Evolutionary conservation across 2,797 vertebrate genomes (phyloP).

Genomic region (Anomalospiza imberbis): DNA sequence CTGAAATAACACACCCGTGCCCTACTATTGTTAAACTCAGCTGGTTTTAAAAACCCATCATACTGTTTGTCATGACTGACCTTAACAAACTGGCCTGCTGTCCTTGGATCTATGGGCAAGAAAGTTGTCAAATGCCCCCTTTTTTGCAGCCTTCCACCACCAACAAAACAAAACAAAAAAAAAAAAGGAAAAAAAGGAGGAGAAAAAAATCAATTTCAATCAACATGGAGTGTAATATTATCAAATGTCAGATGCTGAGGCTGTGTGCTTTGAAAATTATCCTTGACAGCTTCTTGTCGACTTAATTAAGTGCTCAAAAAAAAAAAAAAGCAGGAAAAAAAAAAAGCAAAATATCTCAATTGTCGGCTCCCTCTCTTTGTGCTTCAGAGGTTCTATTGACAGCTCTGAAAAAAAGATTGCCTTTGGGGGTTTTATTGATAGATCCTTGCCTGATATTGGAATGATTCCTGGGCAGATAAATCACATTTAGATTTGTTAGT

Average conservation of each 20-base stretch:
- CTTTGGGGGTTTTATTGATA: conserved; percentile 94
- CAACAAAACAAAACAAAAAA: background rate
- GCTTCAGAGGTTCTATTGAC: conserved; percentile 92
- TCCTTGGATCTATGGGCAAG: conserved; percentile 89
- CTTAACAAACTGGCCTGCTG: conserved; percentile 73
- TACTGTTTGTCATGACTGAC: conserved; percentile 81
- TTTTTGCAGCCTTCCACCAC: conserved; percentile 26
- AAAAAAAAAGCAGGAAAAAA: conserved; percentile 79
- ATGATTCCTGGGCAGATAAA: conserved; percentile 98
- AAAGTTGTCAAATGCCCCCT: conserved; percentile 84
- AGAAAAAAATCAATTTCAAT: conserved; percentile 99
- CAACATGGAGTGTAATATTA: conserved; percentile 98
- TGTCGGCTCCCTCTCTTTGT: conserved; percentile 83
- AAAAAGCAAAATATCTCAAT: conserved; percentile 85
- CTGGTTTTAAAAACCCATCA: conserved; percentile 77
- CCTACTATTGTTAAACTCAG: conserved; percentile 59
- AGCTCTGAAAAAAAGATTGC: conserved; percentile 91
- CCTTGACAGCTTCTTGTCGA: conserved; percentile 98
- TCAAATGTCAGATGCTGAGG: conserved; percentile 96
- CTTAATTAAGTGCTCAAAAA: conserved; percentile 98
- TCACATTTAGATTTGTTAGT: conserved; percentile 99
- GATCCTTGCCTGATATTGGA: conserved; percentile 94
- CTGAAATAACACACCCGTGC: conserved; percentile 55
- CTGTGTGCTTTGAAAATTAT: conserved; percentile 91
- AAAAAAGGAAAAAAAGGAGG: background rate